Evolutionary conservation across 1,140 invertebrate species (phyloP), one percentile per base, ranked within the genome.

Genomic region (Leptopilina clavipes): DNA sequence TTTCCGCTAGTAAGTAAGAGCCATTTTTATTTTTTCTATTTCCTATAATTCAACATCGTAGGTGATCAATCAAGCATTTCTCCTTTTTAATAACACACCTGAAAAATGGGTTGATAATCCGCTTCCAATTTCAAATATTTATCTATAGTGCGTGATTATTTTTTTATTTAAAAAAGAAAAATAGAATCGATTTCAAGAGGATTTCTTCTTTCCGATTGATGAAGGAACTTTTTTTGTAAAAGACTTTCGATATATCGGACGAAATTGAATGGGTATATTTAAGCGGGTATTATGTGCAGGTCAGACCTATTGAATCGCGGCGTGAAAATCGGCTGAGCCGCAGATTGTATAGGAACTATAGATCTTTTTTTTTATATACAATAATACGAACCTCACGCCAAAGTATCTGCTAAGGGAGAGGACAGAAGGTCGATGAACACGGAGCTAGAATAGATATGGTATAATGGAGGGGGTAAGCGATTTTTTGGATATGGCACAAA

Each of bases 281-380:
- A 65, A 22, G 59, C 19, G 25, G 12, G 59, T 22, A 65, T 65
- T 65, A 65, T 65, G 22, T 65, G 59, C 59, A 65, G 59, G 59
- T 65, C 59, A 31, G 22, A 65, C 0, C 59, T 31, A 65, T 65
- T 65, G 59, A 65, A 65, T 65, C 59, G 25, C 7, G 59, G 59
- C 59, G 59, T 65, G 59, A 65, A 65, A 65, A 65, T 65, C 59
- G 59, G 59, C 59, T 65, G 59, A 65, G 25, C 59, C 59, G 31
- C 5, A 40, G 22, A 65, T 65, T 65, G 22, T 65, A 65, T 52
- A 31, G 59, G 59, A 31, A 65, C 25, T 31, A 31, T 65, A n/a
- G 59, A 12, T 52, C 12, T 25, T 25, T 59, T 59, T 65, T 65
- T 65, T 65, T 65, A 65, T 65, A 14, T 40, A 40, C 9, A 40